Conservation (phyloP, 2,888 invertebrate species). For the Hypena proboscidalis region DNA sequence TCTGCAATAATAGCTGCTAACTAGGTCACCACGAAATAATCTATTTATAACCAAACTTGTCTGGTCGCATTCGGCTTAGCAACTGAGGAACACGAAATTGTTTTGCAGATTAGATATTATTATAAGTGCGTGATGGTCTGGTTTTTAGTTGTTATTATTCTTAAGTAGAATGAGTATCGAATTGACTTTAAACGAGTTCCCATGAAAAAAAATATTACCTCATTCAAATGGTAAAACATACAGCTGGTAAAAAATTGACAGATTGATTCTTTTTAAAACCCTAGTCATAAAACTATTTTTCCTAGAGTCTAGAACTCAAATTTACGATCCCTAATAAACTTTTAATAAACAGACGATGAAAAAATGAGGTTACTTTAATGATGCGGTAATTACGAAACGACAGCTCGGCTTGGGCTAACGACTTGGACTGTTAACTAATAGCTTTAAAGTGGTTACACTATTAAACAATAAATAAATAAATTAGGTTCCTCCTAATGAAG, state of each 20-base stretch:
- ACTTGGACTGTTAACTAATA: conserved; percentile 28
- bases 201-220: too few species aligned
- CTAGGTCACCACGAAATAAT: conserved; percentile 40
- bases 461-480: conserved; percentile 29
- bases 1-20: conserved; percentile 36
- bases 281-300: conserved; percentile 5
- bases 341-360: conserved; percentile 18
- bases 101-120: conserved; percentile 25
- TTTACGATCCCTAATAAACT: conserved; percentile 26
- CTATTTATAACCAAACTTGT: conserved; percentile 34
- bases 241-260: too few species aligned
- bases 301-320: conserved; percentile 14
- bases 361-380: conserved; percentile 22
- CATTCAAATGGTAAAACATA: too few species aligned
- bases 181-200: too few species aligned
- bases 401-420: conserved; percentile 15
- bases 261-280: conserved; percentile 1
- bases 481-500: conserved; percentile 20
- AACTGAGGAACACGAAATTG: conserved; percentile 28
- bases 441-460: conserved; percentile 22
- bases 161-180: too few species aligned
- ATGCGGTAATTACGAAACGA: conserved; percentile 21
- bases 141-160: too few species aligned
- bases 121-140: too few species aligned
- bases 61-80: conserved; percentile 25